phyloP scores from a whole-genome alignment of 2,113 vertebrate species.

The Argyrosomus japonicus region DNA sequence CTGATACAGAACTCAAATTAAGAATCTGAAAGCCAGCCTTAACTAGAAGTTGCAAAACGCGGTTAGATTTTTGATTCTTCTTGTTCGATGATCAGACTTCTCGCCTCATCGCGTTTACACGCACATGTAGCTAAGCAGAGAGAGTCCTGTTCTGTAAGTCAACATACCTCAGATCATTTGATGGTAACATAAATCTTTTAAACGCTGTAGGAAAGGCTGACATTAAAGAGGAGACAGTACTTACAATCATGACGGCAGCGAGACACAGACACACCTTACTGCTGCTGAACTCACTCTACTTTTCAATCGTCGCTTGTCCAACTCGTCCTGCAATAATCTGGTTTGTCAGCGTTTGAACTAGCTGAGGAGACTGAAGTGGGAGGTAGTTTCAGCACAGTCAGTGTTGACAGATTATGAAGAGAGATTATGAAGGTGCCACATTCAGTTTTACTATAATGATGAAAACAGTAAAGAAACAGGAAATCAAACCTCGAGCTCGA shows the following conservation, averaged over 20 bases:
- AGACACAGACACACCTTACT: not conserved
- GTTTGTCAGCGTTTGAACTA: not conserved
- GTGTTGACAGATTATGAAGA: no score
- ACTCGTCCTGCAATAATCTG: not conserved
- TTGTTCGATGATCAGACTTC: not conserved
- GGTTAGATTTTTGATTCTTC: no score
- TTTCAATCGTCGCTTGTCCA: not conserved
- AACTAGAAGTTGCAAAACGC: not conserved
- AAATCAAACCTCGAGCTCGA: no score
- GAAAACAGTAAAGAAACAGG: no score
- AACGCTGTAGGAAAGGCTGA: not conserved
- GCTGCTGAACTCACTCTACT: not conserved
- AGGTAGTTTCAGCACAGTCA: not conserved
- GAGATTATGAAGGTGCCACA: not conserved
- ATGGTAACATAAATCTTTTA: not conserved
- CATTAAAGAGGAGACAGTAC: conserved; percentile 13
- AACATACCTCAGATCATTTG: not conserved
- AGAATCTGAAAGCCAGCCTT: not conserved
- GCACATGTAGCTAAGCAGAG: not conserved
- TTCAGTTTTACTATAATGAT: no score
- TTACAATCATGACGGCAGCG: conserved; percentile 62
- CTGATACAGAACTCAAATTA: not conserved
- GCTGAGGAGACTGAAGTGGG: conserved; percentile 20
- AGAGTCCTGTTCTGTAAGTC: not conserved
- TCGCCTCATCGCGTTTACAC: not conserved